Conservation (phyloP, 2,888 invertebrate species). For the Timema cristinae region DNA sequence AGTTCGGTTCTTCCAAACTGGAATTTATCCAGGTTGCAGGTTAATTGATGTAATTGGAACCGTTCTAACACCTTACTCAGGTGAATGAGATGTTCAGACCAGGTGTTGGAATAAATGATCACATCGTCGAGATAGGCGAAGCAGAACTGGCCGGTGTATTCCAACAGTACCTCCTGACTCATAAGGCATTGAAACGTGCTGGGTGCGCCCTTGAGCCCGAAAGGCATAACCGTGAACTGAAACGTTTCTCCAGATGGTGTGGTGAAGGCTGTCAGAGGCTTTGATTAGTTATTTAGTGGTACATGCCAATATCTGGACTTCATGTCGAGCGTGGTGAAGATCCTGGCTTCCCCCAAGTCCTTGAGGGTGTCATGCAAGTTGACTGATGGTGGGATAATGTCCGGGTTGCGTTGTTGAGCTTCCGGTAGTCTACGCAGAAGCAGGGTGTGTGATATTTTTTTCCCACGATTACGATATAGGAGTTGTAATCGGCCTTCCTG, state of each 20-base stretch:
- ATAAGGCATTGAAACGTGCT: background rate
- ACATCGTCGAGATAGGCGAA: background rate
- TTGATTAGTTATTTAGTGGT: slow-evolving; percentile 1
- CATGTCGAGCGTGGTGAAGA: slow-evolving; percentile 27
- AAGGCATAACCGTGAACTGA: slow-evolving; percentile 4
- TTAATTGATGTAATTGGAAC: background rate
- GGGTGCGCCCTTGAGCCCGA: background rate
- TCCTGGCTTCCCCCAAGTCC: slow-evolving; percentile 17
- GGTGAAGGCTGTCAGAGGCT: slow-evolving; percentile 26
- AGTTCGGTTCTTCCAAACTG: no score
- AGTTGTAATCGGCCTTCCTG: slow-evolving; percentile 13
- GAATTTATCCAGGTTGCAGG: background rate
- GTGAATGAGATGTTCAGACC: background rate
- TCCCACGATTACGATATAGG: slow-evolving; percentile 20
- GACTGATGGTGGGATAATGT: slow-evolving; percentile 21
- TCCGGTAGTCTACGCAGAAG: slow-evolving; percentile 26
- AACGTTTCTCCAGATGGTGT: slow-evolving; percentile 17
- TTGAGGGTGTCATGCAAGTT: slow-evolving; percentile 23
- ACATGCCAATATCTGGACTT: slow-evolving; percentile 29
- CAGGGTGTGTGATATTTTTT: slow-evolving; percentile 31
- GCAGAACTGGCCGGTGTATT: background rate
- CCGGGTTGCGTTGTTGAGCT: slow-evolving; percentile 20
- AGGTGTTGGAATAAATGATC: background rate
- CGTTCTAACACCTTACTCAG: background rate
- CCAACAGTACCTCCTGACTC: background rate